Percentiles rank a stretch among this genome's conserved stretches.
phyloP scores from a whole-genome alignment of 2,888 invertebrate species.

The Opisthograptis luteolata region DNA sequence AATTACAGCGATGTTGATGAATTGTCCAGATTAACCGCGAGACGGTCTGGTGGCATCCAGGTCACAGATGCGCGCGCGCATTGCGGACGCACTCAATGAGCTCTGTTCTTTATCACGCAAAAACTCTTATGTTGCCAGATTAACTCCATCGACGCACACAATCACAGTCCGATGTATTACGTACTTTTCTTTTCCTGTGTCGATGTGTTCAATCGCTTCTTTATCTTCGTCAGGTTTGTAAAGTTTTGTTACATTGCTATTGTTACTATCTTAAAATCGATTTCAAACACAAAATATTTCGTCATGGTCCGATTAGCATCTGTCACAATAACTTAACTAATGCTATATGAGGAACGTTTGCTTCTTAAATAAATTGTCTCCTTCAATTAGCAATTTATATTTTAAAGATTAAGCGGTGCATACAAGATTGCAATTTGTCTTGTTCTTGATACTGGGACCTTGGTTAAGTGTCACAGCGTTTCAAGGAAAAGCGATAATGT shows the following conservation, averaged over 20 bases:
- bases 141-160: constrained; percentile 31
- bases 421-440: constrained; percentile 31
- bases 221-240: not conserved
- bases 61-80: constrained; percentile 69
- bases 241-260: constrained; percentile 4
- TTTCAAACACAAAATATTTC: constrained; percentile 19
- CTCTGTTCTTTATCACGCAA: constrained; percentile 59
- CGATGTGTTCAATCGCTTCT: constrained; percentile 5
- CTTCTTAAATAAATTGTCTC: constrained; percentile 7
- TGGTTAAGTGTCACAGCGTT: constrained; percentile 28
- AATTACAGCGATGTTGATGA: constrained; percentile 61
- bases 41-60: constrained; percentile 74
- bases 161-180: constrained; percentile 10
- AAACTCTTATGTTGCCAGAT: constrained; percentile 56
- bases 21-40: constrained; percentile 71
- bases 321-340: constrained; percentile 22
- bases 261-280: constrained; percentile 13
- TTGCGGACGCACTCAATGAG: constrained; percentile 67
- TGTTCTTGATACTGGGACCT: constrained; percentile 32
- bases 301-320: constrained; percentile 27
- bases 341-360: constrained; percentile 4
- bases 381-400: constrained; percentile 14
- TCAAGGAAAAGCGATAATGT: constrained; percentile 31
- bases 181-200: constrained; percentile 17
- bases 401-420: constrained; percentile 26